Conservation (phyloP, 1,140 invertebrate genomes). For the Solenopsis invicta region DNA sequence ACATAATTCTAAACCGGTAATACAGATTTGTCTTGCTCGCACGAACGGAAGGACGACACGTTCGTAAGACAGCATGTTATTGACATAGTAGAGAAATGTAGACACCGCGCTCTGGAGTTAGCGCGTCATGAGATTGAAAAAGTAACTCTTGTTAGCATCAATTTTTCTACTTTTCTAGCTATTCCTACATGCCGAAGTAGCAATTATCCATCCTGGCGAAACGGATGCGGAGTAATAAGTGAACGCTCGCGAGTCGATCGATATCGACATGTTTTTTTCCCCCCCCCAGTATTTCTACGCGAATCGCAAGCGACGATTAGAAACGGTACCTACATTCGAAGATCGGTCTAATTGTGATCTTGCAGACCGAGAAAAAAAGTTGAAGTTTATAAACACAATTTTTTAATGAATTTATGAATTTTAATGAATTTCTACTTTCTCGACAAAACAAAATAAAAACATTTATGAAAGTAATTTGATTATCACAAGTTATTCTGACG, state of each 20-base stretch:
- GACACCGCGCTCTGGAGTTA: background rate
- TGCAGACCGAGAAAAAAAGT: background rate
- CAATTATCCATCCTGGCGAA: slow-evolving; percentile 11
- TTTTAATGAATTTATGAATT: too few relatives aligned
- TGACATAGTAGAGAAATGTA: background rate
- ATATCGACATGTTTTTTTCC: slow-evolving; percentile 13
- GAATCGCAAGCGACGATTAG: background rate
- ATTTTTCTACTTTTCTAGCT: background rate
- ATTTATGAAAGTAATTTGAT: background rate
- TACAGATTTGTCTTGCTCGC: slow-evolving; percentile 1
- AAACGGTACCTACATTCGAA: background rate
- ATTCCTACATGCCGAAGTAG: background rate
- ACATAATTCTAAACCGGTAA: background rate
- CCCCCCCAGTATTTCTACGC: background rate
- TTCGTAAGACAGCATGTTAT: background rate
- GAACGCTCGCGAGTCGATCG: slow-evolving; percentile 9
- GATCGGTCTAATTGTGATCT: background rate
- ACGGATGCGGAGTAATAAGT: slow-evolving; percentile 34
- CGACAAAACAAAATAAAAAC: background rate
- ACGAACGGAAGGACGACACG: background rate
- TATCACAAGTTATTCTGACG: background rate
- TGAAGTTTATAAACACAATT: background rate
- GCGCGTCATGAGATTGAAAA: background rate
- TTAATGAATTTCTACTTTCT: background rate
- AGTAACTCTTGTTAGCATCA: background rate